Evolutionary conservation across 1,140 invertebrate genomes (phyloP), one percentile per base, ranked within the genome.

Genomic region (Ditylenchus dipsaci): DNA sequence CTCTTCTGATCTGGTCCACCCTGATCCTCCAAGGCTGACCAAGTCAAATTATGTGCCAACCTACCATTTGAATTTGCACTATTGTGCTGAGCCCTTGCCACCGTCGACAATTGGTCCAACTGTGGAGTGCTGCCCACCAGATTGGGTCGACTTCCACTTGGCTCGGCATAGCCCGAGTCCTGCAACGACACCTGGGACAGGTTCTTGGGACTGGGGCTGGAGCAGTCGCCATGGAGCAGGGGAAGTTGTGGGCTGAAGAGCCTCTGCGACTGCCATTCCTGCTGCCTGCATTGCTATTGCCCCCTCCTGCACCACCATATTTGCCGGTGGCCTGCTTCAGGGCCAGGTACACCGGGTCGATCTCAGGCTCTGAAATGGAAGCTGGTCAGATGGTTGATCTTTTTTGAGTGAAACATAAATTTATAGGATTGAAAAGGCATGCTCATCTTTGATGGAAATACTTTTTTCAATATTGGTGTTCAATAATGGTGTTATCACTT

Each of bases 171-270:
- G 21, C 80, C 80, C 38, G 79, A 82, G 64, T 82, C 80, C 73
- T 82, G 77, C 43, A 82, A 65, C 26, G 80, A 82, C 26, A 76
- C 76, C 71, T 82, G 80, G 13, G 79, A 82, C 27, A 82, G 60
- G 60, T 82, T 80, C 27, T 73, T 67, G 47, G 81, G 81, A 68
- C 74, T 77, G 26, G 80, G 80, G 56, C 76, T 77, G 1, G 68
- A 67, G 17, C 81, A 83, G 33, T 81, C 79, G 26, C 19, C 33
- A 68, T 19, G 15, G 33, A 49, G 17, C 27, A 27, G 19, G 19
- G 19, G 23, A n/a, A 19, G 67, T 61, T 33, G 45, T 47, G 26
- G 19, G 42, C 42, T 53, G 56, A 49, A 17, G 71, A 72, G 13
- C 71, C 71, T 21, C 71, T 67, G 19, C 64, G n/a, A 66, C 69